Base-by-base conservation (phyloP, 2,888 invertebrate genomes). In the Lycaena phlaeas region DNA sequence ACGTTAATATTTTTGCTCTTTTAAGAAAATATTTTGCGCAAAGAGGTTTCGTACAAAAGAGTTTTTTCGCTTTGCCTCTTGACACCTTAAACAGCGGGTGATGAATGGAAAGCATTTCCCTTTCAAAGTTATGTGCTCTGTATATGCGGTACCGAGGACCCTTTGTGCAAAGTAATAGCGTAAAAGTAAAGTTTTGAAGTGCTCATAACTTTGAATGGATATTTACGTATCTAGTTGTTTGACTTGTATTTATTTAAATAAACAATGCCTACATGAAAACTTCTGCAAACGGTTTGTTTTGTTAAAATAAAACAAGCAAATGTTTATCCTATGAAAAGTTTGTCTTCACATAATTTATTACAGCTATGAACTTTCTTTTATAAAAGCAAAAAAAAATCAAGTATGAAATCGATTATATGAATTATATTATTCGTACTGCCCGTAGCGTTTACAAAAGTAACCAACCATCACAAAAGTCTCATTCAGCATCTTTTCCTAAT, bases 11-110 rank as follows among this genome's bases (percentile, higher is more conserved):
- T 49, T 52, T 51, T 43, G 36, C 48, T 47, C 48, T 50, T 40
- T 54, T 53, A 64, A 64, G 61, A 56, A 59, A 53, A 51, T 52
- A 53, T 53, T 56, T 58, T 59, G n/a, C 54, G n/a, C n/a, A n/a
- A n/a, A n/a, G n/a, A n/a, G n/a, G n/a, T 50, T 44, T 46, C 46
- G 48, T 56, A 70, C 68, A 71, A 72, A 65, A 50, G 59, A 50
- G 70, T 71, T 63, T 73, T 72, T 68, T 64, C 60, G 63, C 61
- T 68, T 62, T 55, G 50, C 61, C 61, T 62, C 59, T 67, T 70
- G 68, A 68, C 69, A 72, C 64, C 62, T 69, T 65, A 54, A 62
- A 60, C 52, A 57, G 53, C 53, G 50, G 43, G 57, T 68, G 64
- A 71, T 70, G 68, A 68, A 74, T 68, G 66, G 65, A 50, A 50